Evolutionary conservation across 2,797 vertebrate species (phyloP), one percentile per base, ranked within the genome.

Genomic region (Neostethus bicornis): DNA sequence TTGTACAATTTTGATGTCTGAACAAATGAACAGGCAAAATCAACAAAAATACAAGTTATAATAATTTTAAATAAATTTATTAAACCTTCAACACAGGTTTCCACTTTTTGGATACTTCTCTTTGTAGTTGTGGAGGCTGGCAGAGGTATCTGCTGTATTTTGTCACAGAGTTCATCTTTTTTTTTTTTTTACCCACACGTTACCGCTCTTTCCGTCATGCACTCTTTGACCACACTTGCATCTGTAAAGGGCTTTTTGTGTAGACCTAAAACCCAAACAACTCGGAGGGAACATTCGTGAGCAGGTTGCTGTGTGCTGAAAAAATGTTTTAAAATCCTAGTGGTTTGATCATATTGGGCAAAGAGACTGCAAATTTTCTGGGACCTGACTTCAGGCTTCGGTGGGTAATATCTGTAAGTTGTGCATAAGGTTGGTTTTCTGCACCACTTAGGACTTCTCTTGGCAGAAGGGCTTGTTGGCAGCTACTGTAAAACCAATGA

Each of bases 81-180:
- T n/a, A n/a, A n/a, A n/a, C n/a, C n/a, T n/a, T n/a, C n/a, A n/a
- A n/a, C n/a, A n/a, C n/a, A n/a, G n/a, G n/a, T n/a, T n/a, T n/a
- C n/a, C n/a, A n/a, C n/a, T n/a, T n/a, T n/a, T n/a, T n/a, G n/a
- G n/a, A n/a, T n/a, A n/a, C n/a, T n/a, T n/a, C 39, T 66, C 2
- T 49, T 56, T 41, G 34, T 61, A n/a, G 35, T 17, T 12, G 53
- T 38, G 66, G 54, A 62, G 38, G 52, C 49, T 64, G 62, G 70
- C 48, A 54, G 47, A 12, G 67, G 69, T 34, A 73, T 64, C 68
- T 64, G 58, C 47, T 66, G 55, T 34, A 63, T 65, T 66, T 70
- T 66, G 1, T 68, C 32, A 61, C 43, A 51, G 3, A 56, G 7
- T 14, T 62, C 49, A 44, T 64, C 4, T 49, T 79, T 66, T 52